These are phyloP conservation scores for Petroica traversi DNA, from an alignment of 2,113 vertebrate genomes.

Conservation along the genomic window DNA sequence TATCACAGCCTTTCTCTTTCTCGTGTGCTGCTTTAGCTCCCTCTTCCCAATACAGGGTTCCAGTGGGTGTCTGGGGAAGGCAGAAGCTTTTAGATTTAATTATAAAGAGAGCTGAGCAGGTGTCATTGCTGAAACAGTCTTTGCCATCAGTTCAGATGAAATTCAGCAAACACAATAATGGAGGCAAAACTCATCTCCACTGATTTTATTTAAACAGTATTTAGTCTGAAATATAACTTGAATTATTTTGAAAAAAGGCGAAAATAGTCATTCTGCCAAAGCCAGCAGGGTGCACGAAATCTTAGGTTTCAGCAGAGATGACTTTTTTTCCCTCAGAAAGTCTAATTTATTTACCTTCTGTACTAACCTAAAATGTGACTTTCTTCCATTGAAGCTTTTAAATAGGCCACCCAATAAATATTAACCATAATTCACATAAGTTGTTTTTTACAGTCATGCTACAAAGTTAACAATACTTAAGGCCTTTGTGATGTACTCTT, in stretches of 20 bases:
- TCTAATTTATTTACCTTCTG: neutral
- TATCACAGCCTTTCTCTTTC: neutral
- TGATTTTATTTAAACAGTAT: neutral
- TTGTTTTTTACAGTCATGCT: neutral
- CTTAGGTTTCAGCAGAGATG: neutral
- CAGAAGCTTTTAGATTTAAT: neutral
- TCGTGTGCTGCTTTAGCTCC: neutral
- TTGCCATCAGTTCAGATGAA: neutral
- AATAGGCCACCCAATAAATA: neutral
- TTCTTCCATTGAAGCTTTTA: neutral
- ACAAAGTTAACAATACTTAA: neutral
- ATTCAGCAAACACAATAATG: neutral
- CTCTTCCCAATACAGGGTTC: neutral
- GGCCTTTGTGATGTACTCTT: neutral
- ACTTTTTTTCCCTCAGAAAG: neutral
- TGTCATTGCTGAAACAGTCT: neutral
- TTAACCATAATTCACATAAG: neutral
- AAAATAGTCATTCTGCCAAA: neutral
- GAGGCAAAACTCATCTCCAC: neutral
- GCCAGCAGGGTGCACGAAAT: neutral
- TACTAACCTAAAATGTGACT: neutral
- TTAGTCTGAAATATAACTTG: neutral
- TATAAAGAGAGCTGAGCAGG: neutral
- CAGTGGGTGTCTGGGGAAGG: neutral
- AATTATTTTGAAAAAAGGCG: neutral